A percentile compares a stretch with the other conserved stretches of the same genome.
phyloP scores from a whole-genome alignment of 2,113 vertebrate genomes.

The Eretmochelys imbricata region DNA sequence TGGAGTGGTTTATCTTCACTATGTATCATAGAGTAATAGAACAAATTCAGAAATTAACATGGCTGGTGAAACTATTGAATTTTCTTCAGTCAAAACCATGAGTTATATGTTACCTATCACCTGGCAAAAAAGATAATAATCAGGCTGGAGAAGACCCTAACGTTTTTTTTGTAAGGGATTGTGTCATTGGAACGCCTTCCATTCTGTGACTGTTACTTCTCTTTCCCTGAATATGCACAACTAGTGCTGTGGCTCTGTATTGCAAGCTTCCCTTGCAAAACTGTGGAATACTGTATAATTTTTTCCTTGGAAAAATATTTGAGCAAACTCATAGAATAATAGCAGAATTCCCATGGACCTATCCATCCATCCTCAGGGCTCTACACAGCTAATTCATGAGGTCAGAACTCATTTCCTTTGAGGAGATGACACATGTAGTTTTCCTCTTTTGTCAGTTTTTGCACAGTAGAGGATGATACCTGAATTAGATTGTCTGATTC shows the following conservation, averaged over 20 bases:
- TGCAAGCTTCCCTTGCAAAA: fast-evolving
- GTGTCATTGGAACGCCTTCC: not conserved
- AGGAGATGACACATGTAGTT: not conserved
- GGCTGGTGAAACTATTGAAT: not conserved
- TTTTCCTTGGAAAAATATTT: slow-evolving; percentile 19
- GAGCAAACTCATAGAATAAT: not conserved
- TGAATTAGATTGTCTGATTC: not conserved
- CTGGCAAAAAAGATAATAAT: not conserved
- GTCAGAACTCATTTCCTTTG: not conserved
- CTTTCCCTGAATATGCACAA: not conserved
- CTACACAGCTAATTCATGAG: not conserved
- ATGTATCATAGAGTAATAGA: not conserved
- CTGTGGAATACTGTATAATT: not conserved
- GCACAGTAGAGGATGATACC: not conserved
- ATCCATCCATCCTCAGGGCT: not conserved
- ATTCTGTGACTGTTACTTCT: too few relatives aligned
- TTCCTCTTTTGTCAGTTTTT: not conserved
- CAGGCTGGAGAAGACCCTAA: not conserved
- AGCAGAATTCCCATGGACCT: not conserved
- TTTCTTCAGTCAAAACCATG: not conserved
- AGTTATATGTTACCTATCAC: not conserved
- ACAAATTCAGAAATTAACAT: not conserved
- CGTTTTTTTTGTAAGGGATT: not conserved
- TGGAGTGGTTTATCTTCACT: not conserved
- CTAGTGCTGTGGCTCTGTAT: not conserved